Evolutionary conservation across 2,113 vertebrate species (phyloP), one percentile per base, ranked within the genome.

Genomic region (Platichthys stellatus): DNA sequence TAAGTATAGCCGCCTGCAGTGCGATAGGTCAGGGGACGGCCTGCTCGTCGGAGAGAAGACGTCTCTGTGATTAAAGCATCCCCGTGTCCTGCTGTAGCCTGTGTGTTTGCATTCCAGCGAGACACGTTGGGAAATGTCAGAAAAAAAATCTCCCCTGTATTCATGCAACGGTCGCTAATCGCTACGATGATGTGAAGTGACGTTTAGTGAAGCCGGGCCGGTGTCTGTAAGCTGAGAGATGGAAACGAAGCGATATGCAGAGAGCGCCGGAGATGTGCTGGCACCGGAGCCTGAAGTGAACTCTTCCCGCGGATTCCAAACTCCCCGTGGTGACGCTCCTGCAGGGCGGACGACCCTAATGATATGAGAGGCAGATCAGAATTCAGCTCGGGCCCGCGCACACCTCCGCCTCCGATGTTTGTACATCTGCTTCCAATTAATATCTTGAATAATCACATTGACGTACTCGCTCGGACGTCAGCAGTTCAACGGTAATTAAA

Each of bases 401-500:
- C 2, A 31, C 54, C 63, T 57, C 53, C 40, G 38, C 38, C 51
- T 59, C 58, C 13, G 17, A 57, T 45, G 47, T 70, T 83, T 71
- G 57, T 43, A 63, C 62, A 59, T 59, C 5, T 2, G 10, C 54
- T 23, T 53, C 49, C 3, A 53, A 57, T 73, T 76, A 74, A 63
- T n/a, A 49, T 43, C 7, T 49, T 5, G 23, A 73, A 74, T 51
- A 9, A 69, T 56, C 13, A 26, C 28, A 18, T 23, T 15, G 14
- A 12, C 43, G 14, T 15, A 45, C 57, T 73, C 24, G 57, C 68
- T 76, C 60, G 64, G 17, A 64, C 28, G 76, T 90, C 88, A 89
- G 87, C 84, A 84, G 56, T 89, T 85, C 83, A 80, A 77, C 45
- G 76, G 88, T 81, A 89, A 89, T 89, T 90, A 92, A 86, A 90